Conservation (phyloP, 2,113 vertebrate species). For the Oreochromis aureus region DNA sequence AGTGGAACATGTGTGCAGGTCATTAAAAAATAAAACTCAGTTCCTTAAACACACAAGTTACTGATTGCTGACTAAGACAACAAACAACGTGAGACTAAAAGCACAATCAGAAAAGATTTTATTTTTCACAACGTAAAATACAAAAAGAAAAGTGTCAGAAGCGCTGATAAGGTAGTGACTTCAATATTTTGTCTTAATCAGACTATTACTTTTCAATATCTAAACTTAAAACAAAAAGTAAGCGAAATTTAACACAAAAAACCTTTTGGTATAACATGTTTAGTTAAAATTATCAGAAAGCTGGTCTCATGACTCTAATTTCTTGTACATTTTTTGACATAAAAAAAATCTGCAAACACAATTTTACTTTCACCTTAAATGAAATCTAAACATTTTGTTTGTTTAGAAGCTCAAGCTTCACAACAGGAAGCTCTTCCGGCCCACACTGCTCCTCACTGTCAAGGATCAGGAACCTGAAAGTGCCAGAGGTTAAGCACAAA, state of each 20-base stretch:
- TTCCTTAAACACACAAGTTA: not conserved
- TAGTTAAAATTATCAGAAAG: not conserved
- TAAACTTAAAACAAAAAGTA: not conserved
- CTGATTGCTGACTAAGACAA: not conserved
- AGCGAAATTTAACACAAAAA: not conserved
- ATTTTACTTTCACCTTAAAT: not conserved
- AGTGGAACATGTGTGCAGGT: not conserved
- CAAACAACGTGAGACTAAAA: not conserved
- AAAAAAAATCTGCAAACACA: not conserved
- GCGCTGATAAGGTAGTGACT: not conserved
- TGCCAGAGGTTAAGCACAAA: not conserved
- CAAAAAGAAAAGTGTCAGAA: not conserved
- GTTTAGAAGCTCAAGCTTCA: not conserved
- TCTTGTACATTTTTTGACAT: not conserved
- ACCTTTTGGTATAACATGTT: not conserved
- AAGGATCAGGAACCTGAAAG: slow-evolving; percentile 22
- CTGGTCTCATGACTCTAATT: not conserved
- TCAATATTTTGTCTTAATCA: not conserved
- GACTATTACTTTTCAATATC: not conserved
- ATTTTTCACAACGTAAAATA: not conserved
- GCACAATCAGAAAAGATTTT: not conserved
- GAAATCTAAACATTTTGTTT: not conserved
- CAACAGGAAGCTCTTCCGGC: not conserved
- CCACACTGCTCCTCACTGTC: not conserved
- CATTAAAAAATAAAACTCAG: not conserved